phyloP scores from a whole-genome alignment of 2,797 vertebrate genomes.

The Rhinophrynus dorsalis region DNA sequence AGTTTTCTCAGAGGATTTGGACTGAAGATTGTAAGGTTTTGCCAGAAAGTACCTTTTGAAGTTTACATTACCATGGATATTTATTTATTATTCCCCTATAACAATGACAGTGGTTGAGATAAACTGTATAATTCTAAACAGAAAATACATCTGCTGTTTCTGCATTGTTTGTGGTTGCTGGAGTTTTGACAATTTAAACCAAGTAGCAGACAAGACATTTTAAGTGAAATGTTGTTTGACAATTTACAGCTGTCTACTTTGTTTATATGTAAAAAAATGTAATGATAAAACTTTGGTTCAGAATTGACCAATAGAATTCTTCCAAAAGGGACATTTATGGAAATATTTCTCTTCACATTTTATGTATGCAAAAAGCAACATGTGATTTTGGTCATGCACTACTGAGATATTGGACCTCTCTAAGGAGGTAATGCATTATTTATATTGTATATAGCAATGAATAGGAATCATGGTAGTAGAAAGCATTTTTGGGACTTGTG shows the following conservation, averaged over 20 bases:
- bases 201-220: slow-evolving; percentile 82
- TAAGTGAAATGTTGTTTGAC: slow-evolving; percentile 84
- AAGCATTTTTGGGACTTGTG: too few species aligned
- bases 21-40: slow-evolving; percentile 67
- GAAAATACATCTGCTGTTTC: slow-evolving; percentile 87
- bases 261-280: slow-evolving; percentile 14
- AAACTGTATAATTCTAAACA: slow-evolving; percentile 84
- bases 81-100: slow-evolving; percentile 86
- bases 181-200: slow-evolving; percentile 80
- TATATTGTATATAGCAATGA: too few species aligned
- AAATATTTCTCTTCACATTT: too few species aligned
- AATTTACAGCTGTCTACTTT: slow-evolving; percentile 75
- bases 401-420: too few species aligned
- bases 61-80: slow-evolving; percentile 82
- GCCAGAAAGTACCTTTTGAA: slow-evolving; percentile 80
- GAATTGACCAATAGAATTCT: not conserved
- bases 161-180: slow-evolving; percentile 84
- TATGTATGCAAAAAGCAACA: too few species aligned
- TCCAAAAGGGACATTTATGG: too few species aligned
- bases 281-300: not conserved
- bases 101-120: slow-evolving; percentile 82
- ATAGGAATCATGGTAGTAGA: too few species aligned
- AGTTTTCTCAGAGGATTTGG: slow-evolving; percentile 72
- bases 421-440: too few species aligned
- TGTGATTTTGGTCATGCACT: too few species aligned